Evolutionary conservation across 2,888 invertebrate genomes (phyloP).

Genomic region (Protonemura montana): DNA sequence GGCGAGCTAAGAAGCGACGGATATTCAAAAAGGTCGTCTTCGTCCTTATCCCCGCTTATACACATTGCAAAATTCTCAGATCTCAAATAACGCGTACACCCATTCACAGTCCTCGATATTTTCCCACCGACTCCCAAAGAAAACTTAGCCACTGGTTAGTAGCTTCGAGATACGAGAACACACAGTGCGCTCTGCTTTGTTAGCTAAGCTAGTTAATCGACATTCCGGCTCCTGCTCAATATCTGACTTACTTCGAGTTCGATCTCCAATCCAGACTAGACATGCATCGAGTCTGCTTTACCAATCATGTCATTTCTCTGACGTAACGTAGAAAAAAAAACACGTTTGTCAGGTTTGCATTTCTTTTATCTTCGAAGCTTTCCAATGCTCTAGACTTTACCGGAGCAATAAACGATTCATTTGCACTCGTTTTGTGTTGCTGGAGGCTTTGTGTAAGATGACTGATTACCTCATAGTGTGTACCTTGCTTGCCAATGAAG

Average conservation of each 20-base stretch:
- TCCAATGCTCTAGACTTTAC: slow-evolving; percentile 5
- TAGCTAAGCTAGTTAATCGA: not conserved
- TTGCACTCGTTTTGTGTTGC: not conserved
- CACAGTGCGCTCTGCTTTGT: not conserved
- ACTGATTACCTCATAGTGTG: not conserved
- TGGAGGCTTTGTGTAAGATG: not conserved
- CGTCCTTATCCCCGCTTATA: not conserved
- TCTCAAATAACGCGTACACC: not conserved
- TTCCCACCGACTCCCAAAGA: not conserved
- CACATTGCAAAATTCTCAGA: not conserved
- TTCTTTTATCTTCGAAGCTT: not conserved
- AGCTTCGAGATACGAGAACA: not conserved
- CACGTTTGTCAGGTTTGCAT: slow-evolving; percentile 23
- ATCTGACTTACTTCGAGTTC: slow-evolving; percentile 13
- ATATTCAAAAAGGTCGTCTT: not conserved
- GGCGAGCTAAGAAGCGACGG: not conserved
- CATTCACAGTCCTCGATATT: not conserved
- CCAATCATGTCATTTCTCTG: not conserved
- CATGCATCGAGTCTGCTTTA: slow-evolving; percentile 9
- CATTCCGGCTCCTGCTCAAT: not conserved
- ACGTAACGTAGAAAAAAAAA: slow-evolving; percentile 14
- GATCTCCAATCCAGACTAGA: not conserved
- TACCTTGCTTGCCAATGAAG: too few relatives aligned
- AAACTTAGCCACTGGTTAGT: not conserved
- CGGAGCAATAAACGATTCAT: slow-evolving; percentile 7